These are phyloP conservation scores for Stegophylla sp. DNA, from an alignment of 2,888 invertebrate species.

Conservation along the genomic window DNA sequence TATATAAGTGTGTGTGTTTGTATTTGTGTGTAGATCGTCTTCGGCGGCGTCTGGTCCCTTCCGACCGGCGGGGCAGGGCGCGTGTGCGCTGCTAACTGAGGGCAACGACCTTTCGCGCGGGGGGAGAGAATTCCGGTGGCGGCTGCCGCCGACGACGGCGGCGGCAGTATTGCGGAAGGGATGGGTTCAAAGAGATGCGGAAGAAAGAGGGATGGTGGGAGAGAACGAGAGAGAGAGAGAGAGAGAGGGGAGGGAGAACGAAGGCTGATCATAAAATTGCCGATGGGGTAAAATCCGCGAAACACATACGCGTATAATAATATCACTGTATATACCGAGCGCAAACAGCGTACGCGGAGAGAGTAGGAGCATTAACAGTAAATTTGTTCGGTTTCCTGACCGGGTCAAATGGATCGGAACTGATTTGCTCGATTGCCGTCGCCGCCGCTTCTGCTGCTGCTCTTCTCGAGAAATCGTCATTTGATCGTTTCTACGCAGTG, in stretches of 20 bases:
- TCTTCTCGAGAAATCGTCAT: no score
- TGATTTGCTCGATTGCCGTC: slow-evolving; percentile 29
- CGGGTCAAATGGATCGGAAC: slow-evolving; percentile 48
- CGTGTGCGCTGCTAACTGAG: neutral
- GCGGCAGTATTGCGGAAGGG: neutral
- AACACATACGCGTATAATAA: neutral
- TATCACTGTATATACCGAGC: neutral
- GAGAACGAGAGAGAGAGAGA: neutral
- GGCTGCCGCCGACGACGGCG: neutral
- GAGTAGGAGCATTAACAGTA: slow-evolving; percentile 49
- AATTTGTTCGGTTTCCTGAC: slow-evolving; percentile 47
- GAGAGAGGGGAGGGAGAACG: neutral
- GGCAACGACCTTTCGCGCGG: slow-evolving; percentile 49
- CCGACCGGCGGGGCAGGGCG: neutral
- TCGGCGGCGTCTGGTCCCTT: neutral
- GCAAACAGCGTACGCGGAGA: neutral
- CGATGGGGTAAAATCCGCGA: slow-evolving; percentile 12
- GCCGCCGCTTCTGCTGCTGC: neutral
- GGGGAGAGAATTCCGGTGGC: slow-evolving; percentile 20
- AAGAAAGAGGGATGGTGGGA: no score
- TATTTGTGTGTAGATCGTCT: neutral
- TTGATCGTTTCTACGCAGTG: no score
- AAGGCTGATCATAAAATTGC: slow-evolving; percentile 29
- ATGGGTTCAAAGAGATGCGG: no score
- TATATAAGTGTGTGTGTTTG: neutral